These are phyloP conservation scores for Sciurus vulgaris DNA, from an alignment of 2,797 vertebrate genomes.

Conservation along the genomic window DNA sequence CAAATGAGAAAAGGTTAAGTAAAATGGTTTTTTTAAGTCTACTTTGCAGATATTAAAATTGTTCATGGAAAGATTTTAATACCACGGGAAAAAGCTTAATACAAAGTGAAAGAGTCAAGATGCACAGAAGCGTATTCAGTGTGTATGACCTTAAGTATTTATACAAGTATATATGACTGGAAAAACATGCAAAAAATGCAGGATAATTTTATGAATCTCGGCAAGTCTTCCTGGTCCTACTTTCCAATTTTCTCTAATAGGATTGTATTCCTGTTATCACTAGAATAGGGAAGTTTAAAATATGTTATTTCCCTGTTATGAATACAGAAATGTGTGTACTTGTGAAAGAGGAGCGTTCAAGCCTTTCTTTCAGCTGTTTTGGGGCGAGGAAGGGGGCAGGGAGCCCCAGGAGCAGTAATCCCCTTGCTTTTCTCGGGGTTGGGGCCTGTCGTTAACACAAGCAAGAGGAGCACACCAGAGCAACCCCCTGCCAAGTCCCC, in stretches of 20 bases:
- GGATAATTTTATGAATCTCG: background rate
- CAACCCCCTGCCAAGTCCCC: constrained; percentile 64
- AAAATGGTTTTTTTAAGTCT: background rate
- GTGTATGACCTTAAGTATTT: constrained; percentile 15
- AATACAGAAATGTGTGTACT: constrained; percentile 25
- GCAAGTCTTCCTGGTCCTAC: background rate
- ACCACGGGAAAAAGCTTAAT: background rate
- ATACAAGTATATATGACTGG: background rate
- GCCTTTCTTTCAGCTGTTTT: constrained; percentile 64
- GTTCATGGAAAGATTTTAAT: background rate
- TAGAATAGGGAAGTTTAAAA: constrained; percentile 61
- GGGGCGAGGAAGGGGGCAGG: background rate
- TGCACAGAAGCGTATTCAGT: background rate
- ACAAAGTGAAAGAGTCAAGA: constrained; percentile 26
- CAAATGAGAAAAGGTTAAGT: background rate
- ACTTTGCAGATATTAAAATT: constrained; percentile 21
- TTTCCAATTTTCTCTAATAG: constrained; percentile 46
- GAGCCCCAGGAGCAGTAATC: constrained; percentile 68
- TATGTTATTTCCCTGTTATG: background rate
- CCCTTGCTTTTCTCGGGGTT: constrained; percentile 34
- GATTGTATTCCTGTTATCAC: constrained; percentile 33
- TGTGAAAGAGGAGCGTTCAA: constrained; percentile 33
- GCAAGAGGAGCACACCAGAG: constrained; percentile 51
- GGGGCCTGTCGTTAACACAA: constrained; percentile 59
- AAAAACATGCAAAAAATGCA: constrained; percentile 25